Percentiles rank a stretch among this genome's conserved stretches.
Evolutionary conservation across 2,113 vertebrate genomes (phyloP).

Genomic region (Psilopogon haemacephalus): DNA sequence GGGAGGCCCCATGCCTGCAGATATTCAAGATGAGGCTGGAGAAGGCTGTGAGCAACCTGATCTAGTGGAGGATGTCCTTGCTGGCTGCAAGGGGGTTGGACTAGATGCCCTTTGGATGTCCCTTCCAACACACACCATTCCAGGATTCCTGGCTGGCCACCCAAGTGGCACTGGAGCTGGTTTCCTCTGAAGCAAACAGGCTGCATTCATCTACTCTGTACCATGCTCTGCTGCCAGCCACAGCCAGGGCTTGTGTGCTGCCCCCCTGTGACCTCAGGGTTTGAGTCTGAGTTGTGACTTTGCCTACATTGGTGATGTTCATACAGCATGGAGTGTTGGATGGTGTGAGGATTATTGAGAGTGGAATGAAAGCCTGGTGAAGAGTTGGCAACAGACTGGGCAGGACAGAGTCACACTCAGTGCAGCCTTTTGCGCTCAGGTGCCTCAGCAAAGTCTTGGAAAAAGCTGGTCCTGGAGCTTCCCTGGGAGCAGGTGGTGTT

Average conservation of each 20-base stretch:
- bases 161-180: neutral
- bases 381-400: neutral
- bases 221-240: neutral
- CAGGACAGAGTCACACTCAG: neutral
- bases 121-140: no score
- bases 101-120: no score
- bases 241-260: fast-evolving
- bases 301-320: neutral
- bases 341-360: neutral
- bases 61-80: no score
- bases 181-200: neutral
- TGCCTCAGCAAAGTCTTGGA: neutral
- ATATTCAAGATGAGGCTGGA: no score
- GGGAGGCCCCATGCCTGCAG: no score
- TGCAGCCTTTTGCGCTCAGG: neutral
- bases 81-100: no score
- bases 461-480: neutral
- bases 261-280: neutral
- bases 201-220: neutral
- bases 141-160: neutral
- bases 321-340: neutral
- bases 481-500: neutral
- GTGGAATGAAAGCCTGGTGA: neutral
- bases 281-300: neutral
- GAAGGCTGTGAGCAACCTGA: no score